Conservation (phyloP, 2,113 vertebrate genomes). For the Brachyistius frenatus region DNA sequence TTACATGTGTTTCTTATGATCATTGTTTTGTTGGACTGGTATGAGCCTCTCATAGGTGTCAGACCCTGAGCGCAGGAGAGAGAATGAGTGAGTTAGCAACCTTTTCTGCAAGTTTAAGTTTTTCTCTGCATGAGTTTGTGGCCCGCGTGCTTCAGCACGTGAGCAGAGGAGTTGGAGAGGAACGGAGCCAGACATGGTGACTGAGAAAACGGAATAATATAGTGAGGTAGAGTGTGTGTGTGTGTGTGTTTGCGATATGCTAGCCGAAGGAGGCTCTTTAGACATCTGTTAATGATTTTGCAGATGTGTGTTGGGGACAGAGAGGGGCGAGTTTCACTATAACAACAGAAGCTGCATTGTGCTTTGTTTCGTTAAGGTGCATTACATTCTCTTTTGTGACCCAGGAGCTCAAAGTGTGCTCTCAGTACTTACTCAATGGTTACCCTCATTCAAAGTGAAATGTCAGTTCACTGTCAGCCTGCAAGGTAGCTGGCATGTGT, state of each 20-base stretch:
- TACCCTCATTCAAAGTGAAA: constrained; percentile 46
- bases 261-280: constrained; percentile 63
- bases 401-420: constrained; percentile 53
- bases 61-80: background rate
- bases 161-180: constrained; percentile 43
- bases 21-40: background rate
- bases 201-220: constrained; percentile 63
- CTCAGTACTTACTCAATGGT: constrained; percentile 25
- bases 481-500: background rate
- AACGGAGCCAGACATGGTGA: constrained; percentile 50
- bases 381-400: constrained; percentile 72
- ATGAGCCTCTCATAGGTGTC: background rate
- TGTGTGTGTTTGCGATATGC: constrained; percentile 53
- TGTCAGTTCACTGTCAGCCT: constrained; percentile 22
- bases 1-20: constrained; percentile 13
- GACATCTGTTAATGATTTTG: constrained; percentile 86
- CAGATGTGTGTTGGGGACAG: constrained; percentile 77
- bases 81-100: constrained; percentile 17
- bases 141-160: constrained; percentile 22
- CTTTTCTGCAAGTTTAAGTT: constrained; percentile 21
- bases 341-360: constrained; percentile 86
- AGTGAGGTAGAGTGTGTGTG: constrained; percentile 39
- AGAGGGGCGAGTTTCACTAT: constrained; percentile 70
- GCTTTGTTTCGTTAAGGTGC: constrained; percentile 78
- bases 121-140: constrained; percentile 47